Conservation (phyloP, 2,888 invertebrate species). For the Rhamphomyia laevipes region DNA sequence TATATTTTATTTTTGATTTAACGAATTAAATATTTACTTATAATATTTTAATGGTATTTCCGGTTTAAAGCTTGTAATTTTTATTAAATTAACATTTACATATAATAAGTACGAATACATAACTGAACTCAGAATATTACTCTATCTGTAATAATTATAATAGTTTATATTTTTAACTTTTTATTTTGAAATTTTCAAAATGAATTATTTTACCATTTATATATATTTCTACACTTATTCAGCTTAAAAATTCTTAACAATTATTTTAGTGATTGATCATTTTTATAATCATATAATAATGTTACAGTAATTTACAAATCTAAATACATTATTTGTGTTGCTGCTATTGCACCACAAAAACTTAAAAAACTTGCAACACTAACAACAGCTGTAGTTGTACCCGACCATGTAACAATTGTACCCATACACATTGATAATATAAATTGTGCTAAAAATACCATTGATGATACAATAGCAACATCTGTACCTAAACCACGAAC, state of each 20-base stretch:
- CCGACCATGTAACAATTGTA: constrained; percentile 62
- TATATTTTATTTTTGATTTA: no score
- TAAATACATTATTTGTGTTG: constrained; percentile 80
- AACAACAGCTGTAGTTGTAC: constrained; percentile 82
- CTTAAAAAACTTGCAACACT: constrained; percentile 74
- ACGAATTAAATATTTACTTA: no score
- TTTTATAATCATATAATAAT: not conserved
- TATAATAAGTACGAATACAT: no score
- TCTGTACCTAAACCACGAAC: constrained; percentile 90
- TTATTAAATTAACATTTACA: no score
- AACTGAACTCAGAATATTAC: no score
- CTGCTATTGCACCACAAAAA: constrained; percentile 71
- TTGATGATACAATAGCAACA: constrained; percentile 86
- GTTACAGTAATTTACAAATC: constrained; percentile 51
- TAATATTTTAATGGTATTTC: no score
- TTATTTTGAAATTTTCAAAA: no score
- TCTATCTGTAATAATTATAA: no score
- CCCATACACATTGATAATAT: constrained; percentile 80
- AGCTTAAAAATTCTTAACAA: not conserved
- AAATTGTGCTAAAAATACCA: constrained; percentile 93
- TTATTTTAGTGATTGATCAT: not conserved
- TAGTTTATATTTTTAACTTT: no score
- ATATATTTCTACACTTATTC: no score
- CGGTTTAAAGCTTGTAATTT: no score
- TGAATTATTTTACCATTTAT: no score